Conservation (phyloP, 2,797 vertebrate genomes). For the Tarsius wallacei region DNA sequence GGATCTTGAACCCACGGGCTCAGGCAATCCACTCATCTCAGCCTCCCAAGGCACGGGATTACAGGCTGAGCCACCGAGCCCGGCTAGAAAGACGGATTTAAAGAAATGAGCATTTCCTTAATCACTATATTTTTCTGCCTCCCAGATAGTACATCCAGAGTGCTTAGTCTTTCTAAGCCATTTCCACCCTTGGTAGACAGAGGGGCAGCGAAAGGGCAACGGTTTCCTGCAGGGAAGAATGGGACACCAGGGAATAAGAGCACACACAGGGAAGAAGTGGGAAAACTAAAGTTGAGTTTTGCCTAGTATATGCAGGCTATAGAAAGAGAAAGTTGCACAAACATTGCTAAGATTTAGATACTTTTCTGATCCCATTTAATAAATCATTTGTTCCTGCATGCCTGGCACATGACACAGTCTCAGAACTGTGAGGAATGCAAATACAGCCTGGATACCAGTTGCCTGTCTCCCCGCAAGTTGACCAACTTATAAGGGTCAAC, state of each 20-base stretch:
- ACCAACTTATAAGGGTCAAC: not conserved
- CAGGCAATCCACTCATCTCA: too few species aligned
- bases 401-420: not conserved
- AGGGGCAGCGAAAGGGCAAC: not conserved
- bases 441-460: not conserved
- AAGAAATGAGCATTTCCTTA: not conserved
- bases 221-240: not conserved
- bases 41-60: too few species aligned
- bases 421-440: not conserved
- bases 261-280: not conserved
- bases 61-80: too few species aligned
- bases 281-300: not conserved
- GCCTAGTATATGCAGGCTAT: not conserved
- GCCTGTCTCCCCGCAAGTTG: not conserved
- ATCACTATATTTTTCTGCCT: not conserved
- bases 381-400: not conserved
- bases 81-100: not conserved
- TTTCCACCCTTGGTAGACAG: not conserved
- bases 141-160: not conserved
- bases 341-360: not conserved
- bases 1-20: too few species aligned
- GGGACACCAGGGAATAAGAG: not conserved
- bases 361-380: not conserved
- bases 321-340: not conserved
- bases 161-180: not conserved